Evolutionary conservation across 30 jellyfish, hydroid and myxozoan genomes (phyloP), one percentile per base, ranked within the genome.

Genomic region (Cassiopea xamachana): DNA sequence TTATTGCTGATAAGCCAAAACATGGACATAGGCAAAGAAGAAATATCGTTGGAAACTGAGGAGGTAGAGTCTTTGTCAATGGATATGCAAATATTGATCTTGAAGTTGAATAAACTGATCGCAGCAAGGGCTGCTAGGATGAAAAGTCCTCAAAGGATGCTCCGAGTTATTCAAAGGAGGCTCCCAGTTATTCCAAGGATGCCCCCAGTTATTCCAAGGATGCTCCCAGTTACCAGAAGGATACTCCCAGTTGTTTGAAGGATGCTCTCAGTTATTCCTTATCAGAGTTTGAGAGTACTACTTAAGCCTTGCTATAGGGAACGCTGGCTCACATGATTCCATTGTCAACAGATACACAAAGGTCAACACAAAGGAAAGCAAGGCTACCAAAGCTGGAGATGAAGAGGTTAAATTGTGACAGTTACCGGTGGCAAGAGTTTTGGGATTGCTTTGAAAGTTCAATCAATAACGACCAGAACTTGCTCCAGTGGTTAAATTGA

Each of bases 401-500:
- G 80, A 62, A 60, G 80, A 60, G 80, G 59, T 81, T 81, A 12
- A 81, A 19, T 60, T 80, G 89, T 16, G 80, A 81, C 45, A 48
- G 27, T 16, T 60, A 64, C 64, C 80, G 60, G n/a, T 81, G 89
- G 80, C 89, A 81, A 81, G 81, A 81, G 81, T 81, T 81, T 81
- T 60, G 91, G 80, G 89, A 62, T 78, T 58, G 79, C 69, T 60
- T 81, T 13, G 80, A 81, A 64, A 81, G 89, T 81, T 60, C 89
- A 16, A 44, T 62, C 1, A 64, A 81, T 60, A 60, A 51, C 6
- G 48, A 81, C 69, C 80, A 59, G 80, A 81, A 7, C 51, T 81
- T 13, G 51, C 80, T 44, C 80, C 79, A 7, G 89, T 81, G 69
- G 51, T 58, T 43, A 81, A 60, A 64, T 81, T 80, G 55, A 45